These are phyloP conservation scores for Patella depressa DNA, from an alignment of 2,888 invertebrate species.

Conservation along the genomic window DNA sequence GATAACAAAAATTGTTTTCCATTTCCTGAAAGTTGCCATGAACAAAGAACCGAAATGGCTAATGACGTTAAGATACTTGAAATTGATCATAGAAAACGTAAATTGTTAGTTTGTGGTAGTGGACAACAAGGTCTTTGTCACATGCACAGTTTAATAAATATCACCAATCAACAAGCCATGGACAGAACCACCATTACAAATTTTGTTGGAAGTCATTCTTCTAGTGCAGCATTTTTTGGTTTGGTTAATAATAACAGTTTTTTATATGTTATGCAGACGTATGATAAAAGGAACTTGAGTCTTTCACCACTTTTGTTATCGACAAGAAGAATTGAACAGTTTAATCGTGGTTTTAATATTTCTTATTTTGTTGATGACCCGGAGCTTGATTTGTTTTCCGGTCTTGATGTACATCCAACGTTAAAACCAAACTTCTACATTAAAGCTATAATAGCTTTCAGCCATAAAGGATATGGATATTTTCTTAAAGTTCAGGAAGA, in stretches of 20 bases:
- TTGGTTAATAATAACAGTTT: neutral
- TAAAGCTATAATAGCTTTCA: conserved; percentile 62
- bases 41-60: conserved; percentile 16
- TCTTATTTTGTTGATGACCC: conserved; percentile 13
- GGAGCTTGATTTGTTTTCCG: conserved; percentile 17
- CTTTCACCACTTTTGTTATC: conserved; percentile 41
- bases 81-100: conserved; percentile 31
- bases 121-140: conserved; percentile 45
- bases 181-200: conserved; percentile 8
- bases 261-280: conserved; percentile 45
- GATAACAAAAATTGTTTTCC: conserved; percentile 31
- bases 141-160: conserved; percentile 34
- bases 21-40: conserved; percentile 1
- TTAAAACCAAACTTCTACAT: conserved; percentile 38
- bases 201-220: conserved; percentile 32
- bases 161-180: conserved; percentile 27
- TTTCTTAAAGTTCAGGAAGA: conserved; percentile 59
- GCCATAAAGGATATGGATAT: conserved; percentile 55
- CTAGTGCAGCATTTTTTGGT: conserved; percentile 26
- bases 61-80: conserved; percentile 47
- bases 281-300: conserved; percentile 35
- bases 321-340: conserved; percentile 23
- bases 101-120: conserved; percentile 49
- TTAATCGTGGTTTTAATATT: conserved; percentile 12
- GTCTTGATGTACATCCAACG: conserved; percentile 17